Percentiles rank a stretch among this genome's conserved stretches.
Conservation (phyloP, 2,888 invertebrate genomes). For the Argyresthia goedartella region DNA sequence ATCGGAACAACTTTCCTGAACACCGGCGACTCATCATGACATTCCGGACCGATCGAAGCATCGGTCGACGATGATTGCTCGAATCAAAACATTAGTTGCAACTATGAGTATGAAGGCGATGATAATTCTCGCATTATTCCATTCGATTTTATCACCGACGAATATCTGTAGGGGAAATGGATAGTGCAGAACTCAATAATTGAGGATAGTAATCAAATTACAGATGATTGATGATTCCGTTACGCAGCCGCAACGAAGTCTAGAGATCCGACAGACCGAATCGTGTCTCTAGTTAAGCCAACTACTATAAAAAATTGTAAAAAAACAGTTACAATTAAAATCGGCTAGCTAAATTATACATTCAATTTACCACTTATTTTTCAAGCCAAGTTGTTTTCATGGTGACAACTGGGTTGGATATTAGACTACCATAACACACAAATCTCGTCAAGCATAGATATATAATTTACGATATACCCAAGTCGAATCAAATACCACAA, state of each 20-base stretch:
- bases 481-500: no score
- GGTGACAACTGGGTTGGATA: no score
- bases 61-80: no score
- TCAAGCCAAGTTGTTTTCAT: no score
- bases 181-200: conserved; percentile 67
- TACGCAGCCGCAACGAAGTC: conserved; percentile 59
- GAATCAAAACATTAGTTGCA: not conserved
- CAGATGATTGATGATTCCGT: conserved; percentile 70
- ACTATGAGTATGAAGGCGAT: not conserved
- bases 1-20: not conserved
- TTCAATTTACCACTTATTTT: no score
- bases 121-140: not conserved
- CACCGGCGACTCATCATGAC: no score
- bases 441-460: no score
- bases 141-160: conserved; percentile 1
- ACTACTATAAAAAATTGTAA: not conserved
- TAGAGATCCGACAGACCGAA: conserved; percentile 40
- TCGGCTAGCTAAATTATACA: no score
- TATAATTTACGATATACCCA: no score
- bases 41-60: no score
- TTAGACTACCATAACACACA: no score
- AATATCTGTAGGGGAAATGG: conserved; percentile 25
- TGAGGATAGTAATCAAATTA: conserved; percentile 72
- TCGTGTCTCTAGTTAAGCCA: conserved; percentile 28
- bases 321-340: no score